A percentile compares a stretch with the other conserved stretches of the same genome.
Conservation (phyloP, 2,113 vertebrate species). For the Gambusia affinis region DNA sequence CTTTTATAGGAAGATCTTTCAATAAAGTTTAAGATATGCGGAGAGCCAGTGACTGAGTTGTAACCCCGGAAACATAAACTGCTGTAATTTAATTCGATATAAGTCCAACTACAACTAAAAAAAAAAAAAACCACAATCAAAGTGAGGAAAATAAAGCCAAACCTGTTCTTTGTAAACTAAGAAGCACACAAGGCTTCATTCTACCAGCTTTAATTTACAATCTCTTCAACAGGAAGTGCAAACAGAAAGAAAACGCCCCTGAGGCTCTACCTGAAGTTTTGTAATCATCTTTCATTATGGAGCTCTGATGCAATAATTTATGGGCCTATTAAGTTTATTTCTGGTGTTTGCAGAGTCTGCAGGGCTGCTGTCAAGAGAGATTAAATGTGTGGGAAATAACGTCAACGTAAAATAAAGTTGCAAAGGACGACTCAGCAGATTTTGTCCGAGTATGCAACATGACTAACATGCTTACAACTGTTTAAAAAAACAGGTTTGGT, state of each 20-base stretch:
- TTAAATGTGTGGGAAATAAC: constrained; percentile 24
- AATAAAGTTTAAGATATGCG: no score
- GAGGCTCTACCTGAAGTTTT: background rate
- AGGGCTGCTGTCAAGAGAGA: constrained; percentile 12
- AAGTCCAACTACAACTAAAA: background rate
- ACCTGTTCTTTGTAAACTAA: background rate
- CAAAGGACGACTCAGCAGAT: background rate
- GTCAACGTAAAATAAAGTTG: background rate
- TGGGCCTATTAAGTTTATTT: background rate
- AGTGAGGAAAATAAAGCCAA: background rate
- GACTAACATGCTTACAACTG: background rate
- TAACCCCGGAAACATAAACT: background rate
- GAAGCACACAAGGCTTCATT: background rate
- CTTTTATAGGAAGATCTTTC: no score
- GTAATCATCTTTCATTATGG: constrained; percentile 15
- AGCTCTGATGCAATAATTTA: constrained; percentile 14
- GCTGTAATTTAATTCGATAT: background rate
- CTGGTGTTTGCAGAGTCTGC: constrained; percentile 14
- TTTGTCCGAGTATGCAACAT: constrained; percentile 11
- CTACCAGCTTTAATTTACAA: background rate
- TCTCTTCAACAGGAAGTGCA: background rate
- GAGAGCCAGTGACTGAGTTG: background rate
- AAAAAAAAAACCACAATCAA: background rate
- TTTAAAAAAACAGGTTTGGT: no score
- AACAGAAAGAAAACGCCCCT: background rate